phyloP scores from a whole-genome alignment of 1,140 invertebrate genomes.

The Lepidostoma basale region DNA sequence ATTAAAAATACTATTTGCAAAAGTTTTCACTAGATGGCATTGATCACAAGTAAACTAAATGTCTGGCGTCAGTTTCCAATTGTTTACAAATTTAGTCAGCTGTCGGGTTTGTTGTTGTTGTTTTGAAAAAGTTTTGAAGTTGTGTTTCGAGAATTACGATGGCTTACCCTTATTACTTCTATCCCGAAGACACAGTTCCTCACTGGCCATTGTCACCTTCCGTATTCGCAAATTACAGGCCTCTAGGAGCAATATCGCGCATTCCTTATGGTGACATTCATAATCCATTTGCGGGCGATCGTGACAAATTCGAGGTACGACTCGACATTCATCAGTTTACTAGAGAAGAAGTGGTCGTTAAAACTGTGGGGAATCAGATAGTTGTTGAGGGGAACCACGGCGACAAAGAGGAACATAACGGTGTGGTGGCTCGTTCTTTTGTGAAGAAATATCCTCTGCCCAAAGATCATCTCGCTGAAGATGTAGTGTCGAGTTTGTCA shows the following conservation, averaged over 20 bases:
- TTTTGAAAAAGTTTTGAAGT: not conserved
- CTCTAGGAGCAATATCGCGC: not conserved
- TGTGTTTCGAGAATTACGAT: not conserved
- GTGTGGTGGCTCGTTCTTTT: constrained; percentile 75
- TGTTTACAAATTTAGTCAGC: not conserved
- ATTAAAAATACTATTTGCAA: too few relatives aligned
- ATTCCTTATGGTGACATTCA: constrained; percentile 48
- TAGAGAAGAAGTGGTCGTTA: constrained; percentile 78
- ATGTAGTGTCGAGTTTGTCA: constrained; percentile 70
- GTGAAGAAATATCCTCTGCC: constrained; percentile 72
- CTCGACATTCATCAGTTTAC: constrained; percentile 81
- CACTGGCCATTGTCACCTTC: constrained; percentile 4
- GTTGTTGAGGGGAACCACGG: constrained; percentile 73
- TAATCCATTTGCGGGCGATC: constrained; percentile 62
- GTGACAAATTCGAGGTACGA: constrained; percentile 67
- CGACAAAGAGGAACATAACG: constrained; percentile 76
- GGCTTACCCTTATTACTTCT: not conserved
- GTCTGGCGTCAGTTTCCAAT: not conserved
- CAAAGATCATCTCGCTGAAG: constrained; percentile 67
- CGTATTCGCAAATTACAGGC: not conserved
- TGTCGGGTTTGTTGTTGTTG: not conserved
- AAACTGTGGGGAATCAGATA: constrained; percentile 69
- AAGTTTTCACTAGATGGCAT: not conserved
- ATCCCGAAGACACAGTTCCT: not conserved
- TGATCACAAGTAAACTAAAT: not conserved